phyloP scores from a whole-genome alignment of 2,888 invertebrate genomes.

The Bembecia ichneumoniformis region DNA sequence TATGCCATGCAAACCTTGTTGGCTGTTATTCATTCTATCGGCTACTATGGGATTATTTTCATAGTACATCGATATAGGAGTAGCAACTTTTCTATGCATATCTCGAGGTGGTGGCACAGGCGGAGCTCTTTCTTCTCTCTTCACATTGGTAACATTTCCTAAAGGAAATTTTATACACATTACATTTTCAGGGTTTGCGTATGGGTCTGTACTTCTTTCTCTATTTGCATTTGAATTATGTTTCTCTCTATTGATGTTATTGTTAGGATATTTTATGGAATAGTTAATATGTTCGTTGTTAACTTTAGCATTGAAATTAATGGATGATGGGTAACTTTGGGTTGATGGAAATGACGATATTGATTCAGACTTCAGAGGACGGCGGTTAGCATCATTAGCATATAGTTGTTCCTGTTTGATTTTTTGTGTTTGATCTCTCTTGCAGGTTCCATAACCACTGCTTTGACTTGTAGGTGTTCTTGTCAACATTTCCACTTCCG shows the following conservation, averaged over 20 bases:
- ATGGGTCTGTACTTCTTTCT: slow-evolving; percentile 47
- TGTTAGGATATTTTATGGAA: slow-evolving; percentile 55
- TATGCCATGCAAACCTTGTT: slow-evolving; percentile 48
- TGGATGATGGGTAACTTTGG: slow-evolving; percentile 67
- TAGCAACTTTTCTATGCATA: slow-evolving; percentile 74
- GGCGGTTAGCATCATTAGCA: slow-evolving; percentile 40
- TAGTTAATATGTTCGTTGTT: slow-evolving; percentile 69
- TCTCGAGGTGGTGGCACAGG: slow-evolving; percentile 87
- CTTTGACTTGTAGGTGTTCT: slow-evolving; percentile 69
- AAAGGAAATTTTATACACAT: slow-evolving; percentile 68
- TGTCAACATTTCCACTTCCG: slow-evolving; percentile 67
- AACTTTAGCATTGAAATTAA: slow-evolving; percentile 69
- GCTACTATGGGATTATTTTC: slow-evolving; percentile 47
- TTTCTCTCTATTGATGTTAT: slow-evolving; percentile 48
- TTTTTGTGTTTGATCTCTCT: slow-evolving; percentile 62
- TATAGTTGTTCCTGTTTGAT: slow-evolving; percentile 44
- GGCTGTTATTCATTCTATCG: slow-evolving; percentile 38
- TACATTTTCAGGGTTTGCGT: slow-evolving; percentile 53
- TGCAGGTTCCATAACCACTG: slow-evolving; percentile 62
- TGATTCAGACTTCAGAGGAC: slow-evolving; percentile 61
- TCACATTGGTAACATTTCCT: slow-evolving; percentile 56
- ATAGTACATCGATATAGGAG: slow-evolving; percentile 64
- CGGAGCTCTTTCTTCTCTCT: slow-evolving; percentile 69
- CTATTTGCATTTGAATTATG: slow-evolving; percentile 49
- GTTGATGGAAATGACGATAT: slow-evolving; percentile 68